phyloP scores from a whole-genome alignment of 2,113 vertebrate genomes.

The Pelecanoides urinatrix region DNA sequence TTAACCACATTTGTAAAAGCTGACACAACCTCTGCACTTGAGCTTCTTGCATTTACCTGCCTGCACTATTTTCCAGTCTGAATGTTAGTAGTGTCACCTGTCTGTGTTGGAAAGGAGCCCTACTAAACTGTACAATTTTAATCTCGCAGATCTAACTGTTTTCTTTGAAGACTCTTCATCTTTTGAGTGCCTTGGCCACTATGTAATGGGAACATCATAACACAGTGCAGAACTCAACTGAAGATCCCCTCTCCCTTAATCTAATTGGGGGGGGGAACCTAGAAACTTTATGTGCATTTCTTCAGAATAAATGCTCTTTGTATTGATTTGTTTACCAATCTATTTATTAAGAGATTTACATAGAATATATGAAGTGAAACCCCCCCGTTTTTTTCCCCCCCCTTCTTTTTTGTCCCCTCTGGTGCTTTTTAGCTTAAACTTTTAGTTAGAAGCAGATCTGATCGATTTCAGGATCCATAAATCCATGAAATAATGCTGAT shows the following conservation, averaged over 20 bases:
- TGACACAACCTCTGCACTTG: not conserved
- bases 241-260: not conserved
- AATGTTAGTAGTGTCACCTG: not conserved
- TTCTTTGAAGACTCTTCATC: not conserved
- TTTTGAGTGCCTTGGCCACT: not conserved
- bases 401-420: too few species aligned
- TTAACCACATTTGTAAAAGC: not conserved
- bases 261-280: not conserved
- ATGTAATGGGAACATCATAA: not conserved
- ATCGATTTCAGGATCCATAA: not conserved
- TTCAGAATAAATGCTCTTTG: not conserved
- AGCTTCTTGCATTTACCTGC: not conserved
- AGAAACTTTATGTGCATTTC: not conserved
- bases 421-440: not conserved
- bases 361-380: not conserved
- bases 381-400: not conserved
- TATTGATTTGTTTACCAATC: not conserved
- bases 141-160: not conserved
- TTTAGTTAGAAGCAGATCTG: not conserved
- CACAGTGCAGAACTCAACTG: not conserved
- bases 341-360: not conserved
- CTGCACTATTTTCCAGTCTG: not conserved
- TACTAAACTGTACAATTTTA: not conserved
- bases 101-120: not conserved
- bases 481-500: not conserved